phyloP scores from a whole-genome alignment of 2,797 vertebrate species.

The Pipistrellus kuhlii region DNA sequence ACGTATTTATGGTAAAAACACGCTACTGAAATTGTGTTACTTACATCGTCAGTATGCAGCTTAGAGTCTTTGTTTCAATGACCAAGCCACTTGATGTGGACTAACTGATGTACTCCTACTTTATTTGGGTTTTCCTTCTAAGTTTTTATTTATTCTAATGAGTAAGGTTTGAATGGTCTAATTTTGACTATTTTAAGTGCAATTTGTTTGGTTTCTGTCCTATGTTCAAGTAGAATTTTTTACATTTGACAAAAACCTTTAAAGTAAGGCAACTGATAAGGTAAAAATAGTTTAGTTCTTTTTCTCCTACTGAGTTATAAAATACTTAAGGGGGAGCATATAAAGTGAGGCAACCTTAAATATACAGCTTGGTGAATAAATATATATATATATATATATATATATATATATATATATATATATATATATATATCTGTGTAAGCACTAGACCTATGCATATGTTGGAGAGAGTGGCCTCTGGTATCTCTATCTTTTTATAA shows the following conservation, averaged over 20 bases:
- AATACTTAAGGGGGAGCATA: background rate
- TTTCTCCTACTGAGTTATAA: background rate
- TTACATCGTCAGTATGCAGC: background rate
- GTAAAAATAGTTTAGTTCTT: slow-evolving; percentile 30
- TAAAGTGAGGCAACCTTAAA: background rate
- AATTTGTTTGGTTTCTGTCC: slow-evolving; percentile 1
- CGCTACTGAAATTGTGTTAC: background rate
- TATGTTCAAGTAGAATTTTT: slow-evolving; percentile 38
- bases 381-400: background rate
- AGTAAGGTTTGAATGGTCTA: background rate
- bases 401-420: too few species aligned
- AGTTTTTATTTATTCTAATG: background rate
- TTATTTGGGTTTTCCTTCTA: slow-evolving; percentile 16
- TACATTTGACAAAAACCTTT: background rate
- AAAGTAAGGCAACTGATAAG: background rate
- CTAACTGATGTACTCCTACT: background rate
- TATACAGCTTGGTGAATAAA: background rate
- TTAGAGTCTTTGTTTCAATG: background rate
- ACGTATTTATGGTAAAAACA: slow-evolving; percentile 28
- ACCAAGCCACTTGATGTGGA: background rate
- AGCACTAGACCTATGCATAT: background rate
- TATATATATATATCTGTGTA: background rate
- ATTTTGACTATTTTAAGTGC: background rate
- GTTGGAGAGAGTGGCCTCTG: background rate
- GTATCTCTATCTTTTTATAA: background rate